Evolutionary conservation across 1,140 invertebrate genomes (phyloP), one percentile per base, ranked within the genome.

Genomic region (Dinothrombium tinctorium): DNA sequence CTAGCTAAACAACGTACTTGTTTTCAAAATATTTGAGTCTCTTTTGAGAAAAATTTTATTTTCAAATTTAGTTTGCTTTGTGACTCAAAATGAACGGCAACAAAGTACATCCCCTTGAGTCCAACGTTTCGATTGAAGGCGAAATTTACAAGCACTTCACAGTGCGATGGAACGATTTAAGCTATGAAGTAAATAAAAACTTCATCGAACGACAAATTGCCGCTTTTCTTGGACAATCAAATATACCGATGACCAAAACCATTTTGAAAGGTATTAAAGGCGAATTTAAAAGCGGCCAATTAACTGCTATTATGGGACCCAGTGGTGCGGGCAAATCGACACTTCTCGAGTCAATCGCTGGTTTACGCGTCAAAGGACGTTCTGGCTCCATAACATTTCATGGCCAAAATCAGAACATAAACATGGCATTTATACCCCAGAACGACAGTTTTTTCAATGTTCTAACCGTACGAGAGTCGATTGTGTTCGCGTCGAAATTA

Each of bases 291-390:
- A 37, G 40, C 7, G 63, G 64, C 5, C 51, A 65, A 28, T 47
- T 66, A 39, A 60, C 59, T 4, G 64, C 62, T 14, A 60, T 66
- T 12, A 65, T 66, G 63, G 64, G 64, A 3, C 64, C 64, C 12
- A 83, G 79, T 8, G 64, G 64, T 2, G 61, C 62, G 11, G 64
- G 64, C 11, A 66, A 66, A 48, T 64, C 62, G 2, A 61, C 64
- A 1, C 33, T 57, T 0, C 33, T 57, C 4, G 11, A 35, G 2
- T 42, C 32, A 23, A 26, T 42, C 37, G 26, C 53, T 51, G 43
- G 43, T 15, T n/a, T n/a, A n/a, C 22, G 22, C 6, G 24, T 14
- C n/a, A 24, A 26, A n/a, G 22, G n/a, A 14, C 8, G 2, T 23
- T 19, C 22, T 15, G 22, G 24, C 17, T 22, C 15, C n/a, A 38